Evolutionary conservation across 1,140 invertebrate genomes (phyloP).

Genomic region (Bombus pyrosoma): DNA sequence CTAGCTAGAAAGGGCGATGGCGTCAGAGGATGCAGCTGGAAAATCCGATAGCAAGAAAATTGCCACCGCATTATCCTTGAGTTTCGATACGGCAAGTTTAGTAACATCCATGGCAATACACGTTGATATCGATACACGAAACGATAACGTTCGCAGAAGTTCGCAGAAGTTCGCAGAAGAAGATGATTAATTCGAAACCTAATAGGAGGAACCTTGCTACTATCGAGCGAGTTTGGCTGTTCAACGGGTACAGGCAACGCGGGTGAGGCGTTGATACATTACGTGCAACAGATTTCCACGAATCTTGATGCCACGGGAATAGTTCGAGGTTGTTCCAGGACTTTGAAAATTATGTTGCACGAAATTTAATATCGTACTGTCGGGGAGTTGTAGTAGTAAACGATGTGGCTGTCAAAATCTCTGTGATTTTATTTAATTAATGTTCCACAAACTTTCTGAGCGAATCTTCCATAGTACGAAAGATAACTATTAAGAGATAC

Average conservation of each 20-base stretch:
- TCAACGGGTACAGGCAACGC: not conserved
- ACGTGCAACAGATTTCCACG: not conserved
- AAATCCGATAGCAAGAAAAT: conserved; percentile 9
- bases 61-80: too few relatives aligned
- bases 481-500: too few relatives aligned
- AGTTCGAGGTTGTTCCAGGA: not conserved
- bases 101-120: not conserved
- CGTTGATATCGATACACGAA: too few relatives aligned
- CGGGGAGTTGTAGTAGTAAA: too few relatives aligned
- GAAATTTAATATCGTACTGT: not conserved
- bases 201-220: not conserved
- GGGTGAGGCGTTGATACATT: not conserved
- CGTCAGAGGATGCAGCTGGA: not conserved
- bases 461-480: too few relatives aligned
- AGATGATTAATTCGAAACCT: not conserved
- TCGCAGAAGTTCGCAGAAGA: not conserved
- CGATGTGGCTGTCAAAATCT: too few relatives aligned
- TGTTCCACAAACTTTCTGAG: too few relatives aligned
- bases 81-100: not conserved
- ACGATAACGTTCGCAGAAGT: not conserved
- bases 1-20: not conserved
- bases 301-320: not conserved
- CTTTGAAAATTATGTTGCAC: not conserved
- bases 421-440: too few relatives aligned
- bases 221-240: not conserved